These are phyloP conservation scores for Lithobates pipiens DNA, from an alignment of 2,797 vertebrate genomes.

Conservation along the genomic window DNA sequence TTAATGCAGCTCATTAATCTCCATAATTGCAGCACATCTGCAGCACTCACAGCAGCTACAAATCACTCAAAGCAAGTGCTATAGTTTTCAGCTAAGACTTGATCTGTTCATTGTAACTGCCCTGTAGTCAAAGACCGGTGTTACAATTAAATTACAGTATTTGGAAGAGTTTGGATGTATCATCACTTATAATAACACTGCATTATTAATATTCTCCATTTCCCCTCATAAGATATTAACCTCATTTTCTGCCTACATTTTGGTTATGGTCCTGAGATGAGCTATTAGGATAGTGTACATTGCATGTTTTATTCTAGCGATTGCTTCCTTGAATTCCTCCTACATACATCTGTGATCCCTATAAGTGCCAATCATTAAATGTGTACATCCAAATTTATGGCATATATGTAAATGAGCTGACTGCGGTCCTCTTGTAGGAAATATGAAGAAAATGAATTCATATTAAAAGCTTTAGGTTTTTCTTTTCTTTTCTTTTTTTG, in stretches of 20 bases:
- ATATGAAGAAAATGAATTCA: neutral
- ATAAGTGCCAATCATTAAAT: constrained; percentile 33
- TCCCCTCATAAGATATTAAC: constrained; percentile 2
- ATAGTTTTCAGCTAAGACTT: too few relatives aligned
- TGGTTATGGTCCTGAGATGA: neutral
- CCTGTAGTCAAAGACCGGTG: too few relatives aligned
- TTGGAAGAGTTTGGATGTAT: too few relatives aligned
- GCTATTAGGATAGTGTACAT: neutral
- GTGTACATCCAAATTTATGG: constrained; percentile 54
- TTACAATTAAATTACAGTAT: too few relatives aligned
- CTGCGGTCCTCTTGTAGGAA: constrained; percentile 40
- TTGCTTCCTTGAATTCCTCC: constrained; percentile 44
- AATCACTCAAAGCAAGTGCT: too few relatives aligned
- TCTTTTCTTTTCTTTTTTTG: neutral
- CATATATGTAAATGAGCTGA: constrained; percentile 52
- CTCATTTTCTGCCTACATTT: constrained; percentile 42
- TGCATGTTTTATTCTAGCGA: constrained; percentile 9
- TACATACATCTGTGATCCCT: constrained; percentile 57
- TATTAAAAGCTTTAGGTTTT: too few relatives aligned
- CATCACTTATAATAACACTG: too few relatives aligned
- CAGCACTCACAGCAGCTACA: too few relatives aligned
- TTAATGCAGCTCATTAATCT: too few relatives aligned
- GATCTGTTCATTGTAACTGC: too few relatives aligned
- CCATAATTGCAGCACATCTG: too few relatives aligned
- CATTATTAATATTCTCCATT: too few relatives aligned